Conservation (phyloP, 1,140 invertebrate genomes). For the Hypothenemus hampei region DNA sequence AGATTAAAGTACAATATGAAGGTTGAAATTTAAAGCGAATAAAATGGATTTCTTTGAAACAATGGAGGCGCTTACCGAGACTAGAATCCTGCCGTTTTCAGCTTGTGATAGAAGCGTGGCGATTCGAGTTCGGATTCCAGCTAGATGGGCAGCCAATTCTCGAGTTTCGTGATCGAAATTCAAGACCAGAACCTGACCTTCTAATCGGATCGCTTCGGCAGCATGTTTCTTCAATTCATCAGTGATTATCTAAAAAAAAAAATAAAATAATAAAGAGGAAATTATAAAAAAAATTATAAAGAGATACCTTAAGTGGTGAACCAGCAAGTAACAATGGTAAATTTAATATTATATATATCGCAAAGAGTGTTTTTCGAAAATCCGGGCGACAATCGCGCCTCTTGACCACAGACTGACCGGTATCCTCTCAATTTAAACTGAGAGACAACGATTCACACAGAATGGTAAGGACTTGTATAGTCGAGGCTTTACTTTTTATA, state of each 20-base stretch:
- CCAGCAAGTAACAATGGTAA: too few species aligned
- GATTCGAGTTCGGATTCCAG: constrained; percentile 52
- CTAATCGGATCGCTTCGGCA: constrained; percentile 51
- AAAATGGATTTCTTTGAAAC: too few species aligned
- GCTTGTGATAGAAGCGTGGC: constrained; percentile 56
- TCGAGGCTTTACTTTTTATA: too few species aligned
- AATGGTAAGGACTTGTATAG: too few species aligned
- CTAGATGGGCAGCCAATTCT: constrained; percentile 48
- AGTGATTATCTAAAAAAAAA: constrained; percentile 53
- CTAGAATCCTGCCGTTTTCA: constrained; percentile 52
- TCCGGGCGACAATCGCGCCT: too few species aligned
- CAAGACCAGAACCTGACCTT: constrained; percentile 49
- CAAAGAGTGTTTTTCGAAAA: too few species aligned
- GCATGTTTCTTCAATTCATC: constrained; percentile 55
- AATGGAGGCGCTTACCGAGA: constrained; percentile 58
- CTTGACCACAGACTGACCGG: not conserved
- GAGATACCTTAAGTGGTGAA: too few species aligned
- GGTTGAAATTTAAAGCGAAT: too few species aligned
- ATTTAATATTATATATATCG: too few species aligned
- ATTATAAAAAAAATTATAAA: too few species aligned
- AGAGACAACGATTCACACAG: not conserved
- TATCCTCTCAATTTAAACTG: constrained; percentile 1
- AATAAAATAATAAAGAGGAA: too few species aligned
- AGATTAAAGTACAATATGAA: too few species aligned
- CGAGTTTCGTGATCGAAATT: constrained; percentile 51